Conservation (phyloP, 2,888 invertebrate genomes). For the Diarsia brunnea region DNA sequence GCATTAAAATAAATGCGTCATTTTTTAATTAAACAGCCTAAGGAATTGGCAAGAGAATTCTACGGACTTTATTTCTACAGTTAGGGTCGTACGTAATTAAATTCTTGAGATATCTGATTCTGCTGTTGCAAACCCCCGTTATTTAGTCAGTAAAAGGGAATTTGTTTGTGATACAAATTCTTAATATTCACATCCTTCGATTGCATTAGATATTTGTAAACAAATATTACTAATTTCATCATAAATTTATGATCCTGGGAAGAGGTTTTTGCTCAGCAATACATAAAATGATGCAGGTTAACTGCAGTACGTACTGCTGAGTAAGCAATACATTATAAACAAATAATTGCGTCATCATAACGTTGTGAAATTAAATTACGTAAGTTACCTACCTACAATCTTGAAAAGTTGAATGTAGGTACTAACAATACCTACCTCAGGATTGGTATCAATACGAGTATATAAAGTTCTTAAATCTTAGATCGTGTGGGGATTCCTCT, state of each 20-base stretch:
- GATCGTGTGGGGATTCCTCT: too few relatives aligned
- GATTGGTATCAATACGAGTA: background rate
- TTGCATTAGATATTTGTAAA: background rate
- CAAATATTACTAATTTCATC: background rate
- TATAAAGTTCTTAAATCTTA: too few relatives aligned
- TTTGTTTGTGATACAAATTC: background rate
- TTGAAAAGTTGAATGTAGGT: background rate
- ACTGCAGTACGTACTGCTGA: background rate
- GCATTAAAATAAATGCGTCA: conserved; percentile 1
- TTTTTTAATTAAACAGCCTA: background rate
- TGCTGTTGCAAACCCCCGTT: background rate
- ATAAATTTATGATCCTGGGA: background rate
- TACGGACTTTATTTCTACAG: background rate
- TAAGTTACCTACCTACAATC: background rate
- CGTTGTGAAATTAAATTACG: background rate
- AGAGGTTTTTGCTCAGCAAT: background rate
- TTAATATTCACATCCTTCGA: background rate
- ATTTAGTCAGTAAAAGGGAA: background rate
- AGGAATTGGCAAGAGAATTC: background rate
- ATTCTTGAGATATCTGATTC: background rate
- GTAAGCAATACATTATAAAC: background rate
- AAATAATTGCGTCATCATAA: background rate
- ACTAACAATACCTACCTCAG: background rate
- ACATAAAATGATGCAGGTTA: background rate
- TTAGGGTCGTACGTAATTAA: background rate